These are phyloP conservation scores for Volucella inflata DNA, from an alignment of 2,888 invertebrate genomes.

Conservation along the genomic window DNA sequence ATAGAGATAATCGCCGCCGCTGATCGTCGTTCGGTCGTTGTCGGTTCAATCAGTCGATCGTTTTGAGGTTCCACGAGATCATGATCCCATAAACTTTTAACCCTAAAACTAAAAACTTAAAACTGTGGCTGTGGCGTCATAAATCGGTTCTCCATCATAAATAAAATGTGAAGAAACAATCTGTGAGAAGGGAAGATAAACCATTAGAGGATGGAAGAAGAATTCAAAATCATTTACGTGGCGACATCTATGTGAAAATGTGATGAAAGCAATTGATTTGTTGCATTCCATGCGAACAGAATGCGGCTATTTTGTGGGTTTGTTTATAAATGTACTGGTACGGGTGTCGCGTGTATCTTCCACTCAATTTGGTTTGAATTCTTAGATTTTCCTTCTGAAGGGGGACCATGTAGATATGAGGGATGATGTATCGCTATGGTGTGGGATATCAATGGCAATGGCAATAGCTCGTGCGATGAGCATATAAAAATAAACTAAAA, in stretches of 20 bases:
- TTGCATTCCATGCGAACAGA: conserved; percentile 18
- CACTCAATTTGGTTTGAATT: conserved; percentile 36
- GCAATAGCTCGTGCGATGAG: no score
- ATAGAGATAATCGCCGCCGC: conserved; percentile 40
- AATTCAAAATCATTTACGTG: conserved; percentile 48
- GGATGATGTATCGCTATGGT: no score
- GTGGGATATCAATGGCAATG: no score
- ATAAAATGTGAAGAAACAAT: conserved; percentile 11
- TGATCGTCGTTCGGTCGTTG: not conserved
- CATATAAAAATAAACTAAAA: no score
- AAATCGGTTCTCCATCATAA: conserved; percentile 49
- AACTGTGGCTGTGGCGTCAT: conserved; percentile 20
- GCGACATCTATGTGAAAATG: conserved; percentile 67
- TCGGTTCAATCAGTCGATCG: conserved; percentile 15
- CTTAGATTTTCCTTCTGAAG: no score
- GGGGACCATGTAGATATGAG: no score
- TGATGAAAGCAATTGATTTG: conserved; percentile 66
- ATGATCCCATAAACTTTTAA: conserved; percentile 47
- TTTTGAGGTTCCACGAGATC: conserved; percentile 29
- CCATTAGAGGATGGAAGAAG: conserved; percentile 24
- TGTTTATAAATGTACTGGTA: conserved; percentile 24
- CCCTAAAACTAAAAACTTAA: not conserved
- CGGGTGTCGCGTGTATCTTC: conserved; percentile 18
- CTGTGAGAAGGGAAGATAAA: conserved; percentile 25
- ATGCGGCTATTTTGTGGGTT: conserved; percentile 34